Evolutionary conservation across 2,888 invertebrate genomes (phyloP).

Genomic region (Octonoba sinensis): DNA sequence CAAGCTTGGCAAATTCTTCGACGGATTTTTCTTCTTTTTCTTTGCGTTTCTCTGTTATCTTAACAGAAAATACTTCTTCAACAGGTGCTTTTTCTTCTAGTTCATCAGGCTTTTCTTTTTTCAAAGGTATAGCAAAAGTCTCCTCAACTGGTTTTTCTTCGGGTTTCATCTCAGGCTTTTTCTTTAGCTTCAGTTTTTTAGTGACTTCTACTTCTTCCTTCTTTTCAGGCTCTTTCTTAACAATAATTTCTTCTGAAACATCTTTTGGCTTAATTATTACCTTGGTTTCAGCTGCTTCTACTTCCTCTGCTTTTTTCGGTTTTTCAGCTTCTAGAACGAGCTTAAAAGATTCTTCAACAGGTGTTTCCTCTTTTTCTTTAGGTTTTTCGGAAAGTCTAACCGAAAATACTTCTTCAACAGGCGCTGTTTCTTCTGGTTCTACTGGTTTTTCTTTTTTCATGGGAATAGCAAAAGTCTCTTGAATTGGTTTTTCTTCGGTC

Average conservation of each 20-base stretch:
- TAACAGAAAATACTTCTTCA: conserved; percentile 48
- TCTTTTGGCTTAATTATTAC: conserved; percentile 39
- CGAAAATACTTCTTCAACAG: conserved; percentile 36
- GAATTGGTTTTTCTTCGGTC: conserved; percentile 45
- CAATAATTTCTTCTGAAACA: conserved; percentile 21
- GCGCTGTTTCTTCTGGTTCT: conserved; percentile 27
- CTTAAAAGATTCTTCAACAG: conserved; percentile 52
- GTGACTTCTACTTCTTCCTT: conserved; percentile 67
- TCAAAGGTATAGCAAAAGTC: conserved; percentile 48
- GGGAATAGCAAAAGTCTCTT: conserved; percentile 60
- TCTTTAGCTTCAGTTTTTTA: conserved; percentile 67
- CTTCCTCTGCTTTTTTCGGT: conserved; percentile 22
- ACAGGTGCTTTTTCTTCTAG: conserved; percentile 69
- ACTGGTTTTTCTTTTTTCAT: conserved; percentile 40
- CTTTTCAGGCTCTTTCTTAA: conserved; percentile 37
- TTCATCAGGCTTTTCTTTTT: conserved; percentile 53
- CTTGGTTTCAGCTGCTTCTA: conserved; percentile 54
- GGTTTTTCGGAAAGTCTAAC: conserved; percentile 38
- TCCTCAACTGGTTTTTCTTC: conserved; percentile 58
- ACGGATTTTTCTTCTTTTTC: conserved; percentile 37
- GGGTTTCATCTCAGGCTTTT: conserved; percentile 49
- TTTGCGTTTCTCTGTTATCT: conserved; percentile 60
- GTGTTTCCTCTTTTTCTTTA: conserved; percentile 35
- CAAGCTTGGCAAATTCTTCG: conserved; percentile 76
- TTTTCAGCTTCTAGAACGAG: conserved; percentile 55